Evolutionary conservation across 2,113 vertebrate genomes (phyloP).

Genomic region (Oryzias celebensis): DNA sequence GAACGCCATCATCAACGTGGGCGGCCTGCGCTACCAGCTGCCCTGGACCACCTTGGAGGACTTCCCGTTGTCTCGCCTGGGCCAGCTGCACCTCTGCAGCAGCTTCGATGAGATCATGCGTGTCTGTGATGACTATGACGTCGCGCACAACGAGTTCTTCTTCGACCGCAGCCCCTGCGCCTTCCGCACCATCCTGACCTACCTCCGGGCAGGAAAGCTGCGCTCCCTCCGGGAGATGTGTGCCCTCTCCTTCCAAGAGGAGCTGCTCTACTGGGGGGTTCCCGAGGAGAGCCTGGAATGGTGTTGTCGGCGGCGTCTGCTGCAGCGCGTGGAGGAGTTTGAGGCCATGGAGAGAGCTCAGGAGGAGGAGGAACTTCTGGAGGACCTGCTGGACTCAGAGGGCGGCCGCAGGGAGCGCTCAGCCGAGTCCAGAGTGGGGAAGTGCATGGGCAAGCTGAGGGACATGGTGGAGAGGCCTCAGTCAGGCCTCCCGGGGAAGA

Average conservation of each 20-base stretch:
- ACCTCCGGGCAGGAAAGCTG: conserved; percentile 91
- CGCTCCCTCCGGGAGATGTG: conserved; percentile 92
- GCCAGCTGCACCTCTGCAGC: conserved; percentile 90
- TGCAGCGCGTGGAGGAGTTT: conserved; percentile 93
- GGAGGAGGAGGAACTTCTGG: conserved; percentile 80
- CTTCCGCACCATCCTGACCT: conserved; percentile 94
- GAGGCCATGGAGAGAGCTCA: conserved; percentile 86
- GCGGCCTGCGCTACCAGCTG: conserved; percentile 91
- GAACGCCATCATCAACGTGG: conserved; percentile 94
- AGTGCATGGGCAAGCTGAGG: conserved; percentile 88
- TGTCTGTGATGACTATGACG: conserved; percentile 95
- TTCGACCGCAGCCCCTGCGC: conserved; percentile 96
- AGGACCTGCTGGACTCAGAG: conserved; percentile 75
- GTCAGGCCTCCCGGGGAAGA: conserved; percentile 95
- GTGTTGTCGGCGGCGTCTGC: conserved; percentile 90
- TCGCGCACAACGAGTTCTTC: conserved; percentile 94
- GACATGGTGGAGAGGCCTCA: conserved; percentile 99
- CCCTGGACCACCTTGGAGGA: conserved; percentile 96
- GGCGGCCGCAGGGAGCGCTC: conserved; percentile 65
- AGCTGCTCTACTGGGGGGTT: conserved; percentile 97
- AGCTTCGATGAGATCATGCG: conserved; percentile 96
- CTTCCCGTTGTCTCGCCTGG: conserved; percentile 91
- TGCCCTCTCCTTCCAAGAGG: conserved; percentile 93
- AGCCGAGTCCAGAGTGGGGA: conserved; percentile 76
- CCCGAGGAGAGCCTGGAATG: conserved; percentile 92